A percentile compares a stretch with the other conserved stretches of the same genome.
phyloP scores from a whole-genome alignment of 2,888 invertebrate genomes.

The Chorisops tibialis region DNA sequence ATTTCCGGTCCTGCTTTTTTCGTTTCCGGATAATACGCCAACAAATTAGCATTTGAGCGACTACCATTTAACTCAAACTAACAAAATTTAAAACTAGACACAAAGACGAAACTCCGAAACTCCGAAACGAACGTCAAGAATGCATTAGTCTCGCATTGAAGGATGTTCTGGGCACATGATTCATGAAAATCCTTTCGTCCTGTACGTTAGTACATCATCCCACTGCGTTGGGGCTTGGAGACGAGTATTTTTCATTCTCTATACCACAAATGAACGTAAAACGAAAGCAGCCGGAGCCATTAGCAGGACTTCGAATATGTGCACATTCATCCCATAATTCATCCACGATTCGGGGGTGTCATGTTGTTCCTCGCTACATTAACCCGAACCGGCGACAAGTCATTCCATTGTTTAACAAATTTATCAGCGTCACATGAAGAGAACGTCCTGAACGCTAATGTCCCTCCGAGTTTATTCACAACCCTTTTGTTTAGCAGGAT shows the following conservation, averaged over 20 bases:
- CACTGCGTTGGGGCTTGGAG: background rate
- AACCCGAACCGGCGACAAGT: constrained; percentile 33
- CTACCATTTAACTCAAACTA: too few relatives aligned
- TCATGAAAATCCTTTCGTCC: too few relatives aligned
- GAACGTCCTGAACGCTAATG: constrained; percentile 21
- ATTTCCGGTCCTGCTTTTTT: too few relatives aligned
- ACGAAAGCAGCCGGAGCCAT: constrained; percentile 20
- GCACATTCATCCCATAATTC: constrained; percentile 31
- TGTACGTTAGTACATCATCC: too few relatives aligned
- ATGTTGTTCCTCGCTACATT: constrained; percentile 33
- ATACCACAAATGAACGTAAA: constrained; percentile 1
- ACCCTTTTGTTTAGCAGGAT: constrained; percentile 20
- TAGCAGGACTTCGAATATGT: constrained; percentile 28
- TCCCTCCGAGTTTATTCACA: constrained; percentile 24
- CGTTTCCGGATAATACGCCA: too few relatives aligned
- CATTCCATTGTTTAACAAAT: constrained; percentile 34
- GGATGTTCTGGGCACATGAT: too few relatives aligned
- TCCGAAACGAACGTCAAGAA: too few relatives aligned
- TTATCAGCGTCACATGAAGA: constrained; percentile 32
- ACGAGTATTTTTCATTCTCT: background rate
- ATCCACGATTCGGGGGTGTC: constrained; percentile 28
- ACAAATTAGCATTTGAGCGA: too few relatives aligned
- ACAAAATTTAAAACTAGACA: too few relatives aligned
- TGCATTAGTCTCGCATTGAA: too few relatives aligned
- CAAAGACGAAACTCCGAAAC: too few relatives aligned